Evolutionary conservation across 2,888 invertebrate genomes (phyloP).

Genomic region (Drosophila putrida): DNA sequence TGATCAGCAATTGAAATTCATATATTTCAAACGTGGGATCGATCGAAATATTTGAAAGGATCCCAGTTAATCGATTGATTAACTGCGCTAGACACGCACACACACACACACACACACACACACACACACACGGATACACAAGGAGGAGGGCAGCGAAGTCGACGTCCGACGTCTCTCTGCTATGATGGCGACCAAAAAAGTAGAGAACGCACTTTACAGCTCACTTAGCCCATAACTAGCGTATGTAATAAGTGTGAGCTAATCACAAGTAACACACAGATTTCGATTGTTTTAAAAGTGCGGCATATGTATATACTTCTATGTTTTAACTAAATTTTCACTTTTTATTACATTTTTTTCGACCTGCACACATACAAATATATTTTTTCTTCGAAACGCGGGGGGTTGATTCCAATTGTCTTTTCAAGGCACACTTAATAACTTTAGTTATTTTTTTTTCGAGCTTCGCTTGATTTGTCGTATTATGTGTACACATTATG

Average conservation of each 20-base stretch:
- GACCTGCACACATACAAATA: conserved; percentile 68
- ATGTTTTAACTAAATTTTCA: conserved; percentile 55
- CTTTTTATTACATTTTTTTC: conserved; percentile 51
- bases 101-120: conserved; percentile 24
- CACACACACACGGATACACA: conserved; percentile 24
- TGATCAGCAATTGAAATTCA: conserved; percentile 38
- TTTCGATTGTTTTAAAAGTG: conserved; percentile 8
- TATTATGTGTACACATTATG: conserved; percentile 40
- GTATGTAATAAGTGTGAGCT: conserved; percentile 34
- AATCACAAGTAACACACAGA: conserved; percentile 29
- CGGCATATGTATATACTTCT: conserved; percentile 12
- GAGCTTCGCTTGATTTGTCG: conserved; percentile 25
- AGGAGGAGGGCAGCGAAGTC: conserved; percentile 42
- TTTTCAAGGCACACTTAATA: conserved; percentile 45
- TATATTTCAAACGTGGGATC: conserved; percentile 61
- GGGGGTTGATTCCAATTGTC: conserved; percentile 72
- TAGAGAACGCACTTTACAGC: conserved; percentile 79
- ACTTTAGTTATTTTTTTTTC: conserved; percentile 23
- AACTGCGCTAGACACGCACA: conserved; percentile 50
- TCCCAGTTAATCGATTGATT: conserved; percentile 13
- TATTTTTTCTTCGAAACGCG: conserved; percentile 67
- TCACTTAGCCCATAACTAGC: conserved; percentile 23
- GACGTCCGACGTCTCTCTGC: conserved; percentile 50
- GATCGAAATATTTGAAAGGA: conserved; percentile 59
- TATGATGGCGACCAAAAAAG: conserved; percentile 75